These are phyloP conservation scores for Eulithis testata DNA, from an alignment of 2,888 invertebrate genomes.

Conservation along the genomic window DNA sequence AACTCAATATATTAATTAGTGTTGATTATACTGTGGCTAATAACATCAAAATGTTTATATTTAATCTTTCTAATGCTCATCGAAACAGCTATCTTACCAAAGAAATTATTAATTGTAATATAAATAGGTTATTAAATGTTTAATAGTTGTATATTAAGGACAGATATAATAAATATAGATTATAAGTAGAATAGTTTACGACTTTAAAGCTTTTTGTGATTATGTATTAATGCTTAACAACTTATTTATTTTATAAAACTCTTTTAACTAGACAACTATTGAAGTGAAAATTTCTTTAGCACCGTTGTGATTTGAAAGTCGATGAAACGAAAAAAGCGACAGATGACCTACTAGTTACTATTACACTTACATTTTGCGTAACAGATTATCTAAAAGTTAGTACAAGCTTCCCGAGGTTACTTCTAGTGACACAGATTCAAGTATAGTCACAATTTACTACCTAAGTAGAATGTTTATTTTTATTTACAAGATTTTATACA, in stretches of 20 bases:
- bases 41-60: background rate
- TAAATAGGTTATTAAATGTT: constrained; percentile 8
- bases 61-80: constrained; percentile 58
- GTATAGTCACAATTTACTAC: too few species aligned
- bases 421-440: too few species aligned
- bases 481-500: too few species aligned
- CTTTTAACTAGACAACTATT: background rate
- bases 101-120: constrained; percentile 58
- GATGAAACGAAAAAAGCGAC: too few species aligned
- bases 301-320: too few species aligned
- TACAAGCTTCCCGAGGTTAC: too few species aligned
- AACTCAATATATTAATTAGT: background rate
- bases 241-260: constrained; percentile 12
- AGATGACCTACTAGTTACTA: too few species aligned
- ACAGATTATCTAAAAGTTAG: too few species aligned
- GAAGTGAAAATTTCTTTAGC: too few species aligned
- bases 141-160: constrained; percentile 2
- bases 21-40: background rate
- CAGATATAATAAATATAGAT: background rate
- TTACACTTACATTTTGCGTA: too few species aligned
- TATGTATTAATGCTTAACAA: constrained; percentile 26
- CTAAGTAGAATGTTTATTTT: too few species aligned
- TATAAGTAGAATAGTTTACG: constrained; percentile 8
- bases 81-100: constrained; percentile 78
- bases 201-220: constrained; percentile 27